Conservation (phyloP, 2,113 vertebrate genomes). For the Cathartes aura region DNA sequence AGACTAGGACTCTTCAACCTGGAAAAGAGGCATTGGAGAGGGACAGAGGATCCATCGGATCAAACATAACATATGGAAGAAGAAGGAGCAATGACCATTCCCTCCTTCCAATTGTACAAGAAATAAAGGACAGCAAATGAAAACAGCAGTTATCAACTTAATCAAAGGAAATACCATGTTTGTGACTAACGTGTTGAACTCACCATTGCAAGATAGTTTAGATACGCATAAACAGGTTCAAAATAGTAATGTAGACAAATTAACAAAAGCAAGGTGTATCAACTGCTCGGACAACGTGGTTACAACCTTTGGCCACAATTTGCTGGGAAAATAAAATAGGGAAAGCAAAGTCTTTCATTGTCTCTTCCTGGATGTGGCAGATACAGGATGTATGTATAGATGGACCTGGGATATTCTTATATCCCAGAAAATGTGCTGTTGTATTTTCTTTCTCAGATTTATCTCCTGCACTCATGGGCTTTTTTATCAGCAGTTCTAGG, state of each 20-base stretch:
- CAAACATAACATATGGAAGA: background rate
- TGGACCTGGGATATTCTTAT: background rate
- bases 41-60: background rate
- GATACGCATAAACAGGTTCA: background rate
- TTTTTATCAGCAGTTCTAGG: background rate
- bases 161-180: background rate
- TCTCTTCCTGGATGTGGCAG: background rate
- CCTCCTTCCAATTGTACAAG: background rate
- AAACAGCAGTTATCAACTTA: background rate
- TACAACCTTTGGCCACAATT: background rate
- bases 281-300: background rate
- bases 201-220: background rate
- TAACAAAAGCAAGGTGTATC: background rate
- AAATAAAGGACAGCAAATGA: background rate
- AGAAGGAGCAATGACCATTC: background rate
- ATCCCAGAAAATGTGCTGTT: background rate
- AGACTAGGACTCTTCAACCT: background rate
- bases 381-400: background rate
- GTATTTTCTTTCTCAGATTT: background rate
- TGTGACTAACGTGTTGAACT: background rate
- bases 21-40: background rate
- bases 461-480: background rate
- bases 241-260: background rate
- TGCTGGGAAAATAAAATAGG: background rate
- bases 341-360: background rate